These are phyloP conservation scores for Oreohelix idahoensis DNA, from an alignment of 1,140 invertebrate species.

Conservation along the genomic window DNA sequence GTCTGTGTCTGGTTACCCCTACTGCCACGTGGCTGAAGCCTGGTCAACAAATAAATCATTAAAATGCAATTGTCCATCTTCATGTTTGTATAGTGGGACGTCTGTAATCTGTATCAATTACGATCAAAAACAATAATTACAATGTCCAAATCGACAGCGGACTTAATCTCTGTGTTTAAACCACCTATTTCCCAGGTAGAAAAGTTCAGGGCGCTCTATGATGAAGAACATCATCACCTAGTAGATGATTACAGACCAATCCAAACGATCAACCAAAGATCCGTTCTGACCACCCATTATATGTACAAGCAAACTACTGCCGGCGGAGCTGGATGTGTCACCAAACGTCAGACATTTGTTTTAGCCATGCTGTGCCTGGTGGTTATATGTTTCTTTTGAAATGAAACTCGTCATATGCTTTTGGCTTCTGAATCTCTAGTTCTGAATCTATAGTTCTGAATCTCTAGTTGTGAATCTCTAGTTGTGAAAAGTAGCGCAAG, in stretches of 20 bases:
- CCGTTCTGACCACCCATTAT: not conserved
- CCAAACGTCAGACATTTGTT: too few relatives aligned
- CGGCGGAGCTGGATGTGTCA: not conserved
- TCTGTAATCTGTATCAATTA: not conserved
- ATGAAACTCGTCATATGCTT: too few relatives aligned
- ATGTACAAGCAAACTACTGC: not conserved
- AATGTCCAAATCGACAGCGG: not conserved
- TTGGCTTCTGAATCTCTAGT: too few relatives aligned
- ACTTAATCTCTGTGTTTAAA: not conserved
- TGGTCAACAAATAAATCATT: too few relatives aligned
- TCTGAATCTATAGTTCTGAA: too few relatives aligned
- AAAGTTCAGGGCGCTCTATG: slow-evolving; percentile 29
- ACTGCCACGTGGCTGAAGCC: too few relatives aligned
- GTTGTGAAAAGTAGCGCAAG: too few relatives aligned
- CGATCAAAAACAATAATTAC: not conserved
- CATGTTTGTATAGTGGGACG: not conserved
- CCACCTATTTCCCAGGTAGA: slow-evolving; percentile 15
- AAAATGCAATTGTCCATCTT: too few relatives aligned
- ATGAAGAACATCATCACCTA: not conserved
- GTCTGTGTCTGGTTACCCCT: too few relatives aligned
- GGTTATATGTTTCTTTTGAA: too few relatives aligned
- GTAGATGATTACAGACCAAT: slow-evolving; percentile 51
- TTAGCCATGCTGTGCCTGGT: too few relatives aligned
- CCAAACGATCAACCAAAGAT: slow-evolving; percentile 48
- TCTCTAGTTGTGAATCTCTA: too few relatives aligned